Conservation (phyloP, 2,797 vertebrate species). For the Ceyx erithaca region DNA sequence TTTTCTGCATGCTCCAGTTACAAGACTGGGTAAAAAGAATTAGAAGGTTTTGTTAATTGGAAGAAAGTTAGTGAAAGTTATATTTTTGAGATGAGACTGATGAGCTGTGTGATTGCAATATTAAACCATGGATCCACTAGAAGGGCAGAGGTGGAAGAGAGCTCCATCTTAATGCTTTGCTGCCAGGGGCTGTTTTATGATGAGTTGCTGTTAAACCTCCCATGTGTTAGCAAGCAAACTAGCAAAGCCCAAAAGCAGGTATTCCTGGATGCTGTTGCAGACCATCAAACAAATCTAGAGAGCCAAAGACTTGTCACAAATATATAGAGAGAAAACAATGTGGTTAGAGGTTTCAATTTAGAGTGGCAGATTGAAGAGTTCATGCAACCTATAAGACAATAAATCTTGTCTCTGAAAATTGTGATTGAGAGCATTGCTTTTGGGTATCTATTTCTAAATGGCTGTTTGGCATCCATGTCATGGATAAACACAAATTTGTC, state of each 20-base stretch:
- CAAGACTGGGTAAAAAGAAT: neutral
- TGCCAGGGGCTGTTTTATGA: neutral
- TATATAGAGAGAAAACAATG: neutral
- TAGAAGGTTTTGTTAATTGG: neutral
- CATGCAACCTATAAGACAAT: neutral
- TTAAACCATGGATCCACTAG: neutral
- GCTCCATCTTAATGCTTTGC: neutral
- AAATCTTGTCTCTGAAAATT: neutral
- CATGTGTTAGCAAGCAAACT: fast-evolving
- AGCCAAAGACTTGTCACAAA: neutral
- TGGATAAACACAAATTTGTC: neutral
- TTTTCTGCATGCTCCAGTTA: neutral
- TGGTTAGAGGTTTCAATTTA: neutral
- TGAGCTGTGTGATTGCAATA: neutral
- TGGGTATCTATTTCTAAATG: conserved; percentile 23
- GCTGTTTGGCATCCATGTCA: neutral
- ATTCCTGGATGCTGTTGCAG: neutral
- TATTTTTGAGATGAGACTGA: neutral
- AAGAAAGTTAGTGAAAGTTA: neutral
- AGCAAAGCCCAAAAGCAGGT: neutral
- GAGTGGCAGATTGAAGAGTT: neutral
- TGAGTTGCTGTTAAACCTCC: neutral
- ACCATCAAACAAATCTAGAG: neutral
- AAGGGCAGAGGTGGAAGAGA: neutral
- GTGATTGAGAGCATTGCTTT: neutral